Evolutionary conservation across 2,888 invertebrate genomes (phyloP).

Genomic region (Tigriopus californicus): DNA sequence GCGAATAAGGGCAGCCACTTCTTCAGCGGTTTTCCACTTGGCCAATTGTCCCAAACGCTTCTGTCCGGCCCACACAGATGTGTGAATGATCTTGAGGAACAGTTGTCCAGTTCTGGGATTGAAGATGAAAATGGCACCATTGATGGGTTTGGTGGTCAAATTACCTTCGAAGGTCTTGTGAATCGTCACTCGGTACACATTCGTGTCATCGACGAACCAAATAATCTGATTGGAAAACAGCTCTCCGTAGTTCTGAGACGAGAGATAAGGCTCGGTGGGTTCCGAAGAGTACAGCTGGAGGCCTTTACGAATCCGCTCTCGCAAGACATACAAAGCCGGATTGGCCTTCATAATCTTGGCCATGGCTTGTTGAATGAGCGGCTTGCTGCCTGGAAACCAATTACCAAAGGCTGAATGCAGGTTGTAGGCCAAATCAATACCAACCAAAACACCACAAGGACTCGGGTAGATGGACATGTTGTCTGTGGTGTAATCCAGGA

Average conservation of each 20-base stretch:
- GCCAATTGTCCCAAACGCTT: conserved; percentile 44
- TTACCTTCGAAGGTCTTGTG: conserved; percentile 99
- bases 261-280: conserved; percentile 96
- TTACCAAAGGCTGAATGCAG: conserved; percentile 97
- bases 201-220: conserved; percentile 99
- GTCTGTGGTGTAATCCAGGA: conserved; percentile 96
- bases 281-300: conserved; percentile 94
- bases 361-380: conserved; percentile 97
- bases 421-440: conserved; percentile 94
- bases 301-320: conserved; percentile 96
- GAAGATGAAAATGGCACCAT: conserved; percentile 99
- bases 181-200: conserved; percentile 96
- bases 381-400: conserved; percentile 99
- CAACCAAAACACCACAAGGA: conserved; percentile 89
- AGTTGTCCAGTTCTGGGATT: conserved; percentile 97
- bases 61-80: conserved; percentile 92
- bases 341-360: conserved; percentile 99
- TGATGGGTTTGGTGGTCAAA: conserved; percentile 96
- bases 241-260: conserved; percentile 98
- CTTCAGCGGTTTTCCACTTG: conserved; percentile 99
- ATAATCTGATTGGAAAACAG: conserved; percentile 99
- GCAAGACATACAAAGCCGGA: conserved; percentile 87
- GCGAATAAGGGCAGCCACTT: conserved; percentile 96
- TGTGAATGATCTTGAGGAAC: conserved; percentile 98
- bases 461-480: conserved; percentile 99